These are phyloP conservation scores for Arenaria interpres DNA, from an alignment of 2,113 vertebrate species.

Conservation along the genomic window DNA sequence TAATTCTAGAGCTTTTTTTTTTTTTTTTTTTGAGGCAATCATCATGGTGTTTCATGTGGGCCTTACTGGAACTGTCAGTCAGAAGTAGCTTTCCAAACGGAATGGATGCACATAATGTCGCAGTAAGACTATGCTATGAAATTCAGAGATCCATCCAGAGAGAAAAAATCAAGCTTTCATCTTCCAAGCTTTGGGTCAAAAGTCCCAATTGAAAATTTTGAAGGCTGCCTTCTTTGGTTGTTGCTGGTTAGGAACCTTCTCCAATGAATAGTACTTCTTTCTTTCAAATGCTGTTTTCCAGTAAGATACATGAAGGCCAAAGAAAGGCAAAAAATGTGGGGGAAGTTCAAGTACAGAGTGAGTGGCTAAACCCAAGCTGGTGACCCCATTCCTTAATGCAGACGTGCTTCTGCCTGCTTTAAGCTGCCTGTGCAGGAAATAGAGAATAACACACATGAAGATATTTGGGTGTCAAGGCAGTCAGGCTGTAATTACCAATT, in stretches of 20 bases:
- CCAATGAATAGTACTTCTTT: background rate
- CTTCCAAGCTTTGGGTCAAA: background rate
- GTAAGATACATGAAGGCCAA: background rate
- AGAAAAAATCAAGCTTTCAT: background rate
- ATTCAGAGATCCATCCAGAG: background rate
- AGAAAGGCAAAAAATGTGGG: background rate
- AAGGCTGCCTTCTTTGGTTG: background rate
- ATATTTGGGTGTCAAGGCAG: background rate
- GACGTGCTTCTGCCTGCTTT: background rate
- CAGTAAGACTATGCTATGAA: background rate
- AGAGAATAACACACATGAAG: background rate
- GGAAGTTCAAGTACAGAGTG: background rate
- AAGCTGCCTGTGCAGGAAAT: background rate
- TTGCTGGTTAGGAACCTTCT: background rate
- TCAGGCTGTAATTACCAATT: conserved; percentile 43
- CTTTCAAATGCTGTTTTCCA: background rate
- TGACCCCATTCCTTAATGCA: background rate
- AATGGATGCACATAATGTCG: background rate
- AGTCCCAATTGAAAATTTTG: background rate
- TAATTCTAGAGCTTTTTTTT: background rate
- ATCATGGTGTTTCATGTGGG: background rate
- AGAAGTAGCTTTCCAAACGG: background rate
- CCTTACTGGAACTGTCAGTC: conserved; percentile 9
- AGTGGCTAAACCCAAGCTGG: background rate
- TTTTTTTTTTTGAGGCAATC: background rate